Base-by-base conservation (phyloP, 2,113 vertebrate species). In the Archilochus colubris region DNA sequence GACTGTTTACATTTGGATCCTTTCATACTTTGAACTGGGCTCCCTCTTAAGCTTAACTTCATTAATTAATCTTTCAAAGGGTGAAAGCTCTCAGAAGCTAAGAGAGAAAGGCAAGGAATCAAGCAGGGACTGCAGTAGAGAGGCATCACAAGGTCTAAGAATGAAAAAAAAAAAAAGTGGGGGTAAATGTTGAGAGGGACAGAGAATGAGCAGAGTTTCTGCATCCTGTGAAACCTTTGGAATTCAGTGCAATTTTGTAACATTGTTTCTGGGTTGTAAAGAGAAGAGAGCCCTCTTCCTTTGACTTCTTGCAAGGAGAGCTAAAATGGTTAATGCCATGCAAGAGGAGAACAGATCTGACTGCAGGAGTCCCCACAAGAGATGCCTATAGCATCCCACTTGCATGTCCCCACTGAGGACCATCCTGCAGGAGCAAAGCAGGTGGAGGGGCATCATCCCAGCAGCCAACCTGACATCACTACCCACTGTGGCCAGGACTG, bases 401-500 rank as follows among this genome's bases (percentile, higher is more conserved):
- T 30, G 31, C 33, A 83, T 9, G 17, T 61, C 48, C 44, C 30
- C 0, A 0, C 30, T 54, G 10, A 54, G 16, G 2, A 55, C 16
- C 25, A 33, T 31, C 15, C 53, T 55, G 25, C 15, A 17, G 25
- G 31, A 77, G 12, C 28, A 75, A 31, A 78, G 25, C 24, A 43
- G 16, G 11, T 1, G 2, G 2, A 61, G 14, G 8, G 7, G 8
- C 25, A 50, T 36, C 2, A 0, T 12, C 19, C 24, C 23, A 82
- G 36, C 7, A 28, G n/a, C 24, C 7, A 14, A 4, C 17, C 28
- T 25, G 20, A 2, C 9, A 3, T 36, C 20, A 50, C 16, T 0
- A 3, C 9, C 7, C 8, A 10, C 19, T 2, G 4, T 0, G 2
- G 9, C 53, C 38, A 46, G 4, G 44, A 33, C 3, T 66, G n/a